Evolutionary conservation across 2,797 vertebrate species (phyloP).

Genomic region (Micromesistius poutassou): DNA sequence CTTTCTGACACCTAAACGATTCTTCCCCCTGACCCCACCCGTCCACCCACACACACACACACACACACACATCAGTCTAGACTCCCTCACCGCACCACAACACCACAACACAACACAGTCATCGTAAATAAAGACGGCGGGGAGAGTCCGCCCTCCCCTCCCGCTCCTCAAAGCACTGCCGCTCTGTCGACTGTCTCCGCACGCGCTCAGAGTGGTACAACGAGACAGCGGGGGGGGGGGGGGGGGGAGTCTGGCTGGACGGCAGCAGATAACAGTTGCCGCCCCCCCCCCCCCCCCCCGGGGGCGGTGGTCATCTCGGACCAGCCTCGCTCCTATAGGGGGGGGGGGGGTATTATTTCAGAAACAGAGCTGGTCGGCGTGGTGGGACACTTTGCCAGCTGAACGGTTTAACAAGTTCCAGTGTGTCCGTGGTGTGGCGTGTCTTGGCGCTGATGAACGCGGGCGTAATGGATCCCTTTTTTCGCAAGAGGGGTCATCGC

Average conservation of each 20-base stretch:
- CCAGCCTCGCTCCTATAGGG: no score
- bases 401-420: no score
- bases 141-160: not conserved
- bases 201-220: not conserved
- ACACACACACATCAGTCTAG: not conserved
- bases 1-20: not conserved
- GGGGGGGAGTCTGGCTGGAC: not conserved
- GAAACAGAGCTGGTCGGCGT: no score
- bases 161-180: not conserved
- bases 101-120: no score
- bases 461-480: no score
- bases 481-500: no score
- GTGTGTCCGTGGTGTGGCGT: no score
- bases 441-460: no score
- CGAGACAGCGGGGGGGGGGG: not conserved
- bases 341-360: no score
- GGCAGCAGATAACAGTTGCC: not conserved
- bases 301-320: no score
- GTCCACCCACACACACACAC: no score
- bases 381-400: no score
- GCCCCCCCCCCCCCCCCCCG: not conserved
- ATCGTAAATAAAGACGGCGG: not conserved
- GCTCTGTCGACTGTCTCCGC: not conserved
- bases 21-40: not conserved
- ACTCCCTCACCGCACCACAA: not conserved